Percentiles rank a stretch among this genome's conserved stretches.
phyloP scores from a whole-genome alignment of 37 sponge, comb jelly and placozoan species.

The Oscarella lobularis region DNA sequence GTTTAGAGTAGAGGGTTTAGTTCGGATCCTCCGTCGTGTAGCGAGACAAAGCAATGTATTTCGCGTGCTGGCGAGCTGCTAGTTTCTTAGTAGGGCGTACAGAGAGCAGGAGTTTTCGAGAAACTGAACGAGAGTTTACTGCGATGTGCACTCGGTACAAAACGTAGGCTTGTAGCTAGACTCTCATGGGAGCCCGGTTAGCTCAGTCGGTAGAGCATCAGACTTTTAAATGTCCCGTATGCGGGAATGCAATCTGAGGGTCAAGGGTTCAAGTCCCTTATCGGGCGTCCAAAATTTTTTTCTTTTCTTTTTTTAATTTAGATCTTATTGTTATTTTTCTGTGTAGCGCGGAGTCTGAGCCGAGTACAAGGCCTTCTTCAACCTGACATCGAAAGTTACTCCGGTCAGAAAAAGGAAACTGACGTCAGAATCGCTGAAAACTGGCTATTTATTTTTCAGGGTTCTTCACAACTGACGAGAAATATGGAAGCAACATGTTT shows the following conservation, averaged over 20 bases:
- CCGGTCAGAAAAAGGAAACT: neutral
- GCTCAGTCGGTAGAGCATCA: constrained; percentile 93
- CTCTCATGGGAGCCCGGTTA: constrained; percentile 34
- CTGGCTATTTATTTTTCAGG: constrained; percentile 16
- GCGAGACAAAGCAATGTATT: too few species aligned
- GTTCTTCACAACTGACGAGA: constrained; percentile 61
- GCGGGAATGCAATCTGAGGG: constrained; percentile 43
- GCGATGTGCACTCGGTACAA: neutral
- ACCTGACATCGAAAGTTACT: too few species aligned
- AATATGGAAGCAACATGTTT: constrained; percentile 58
- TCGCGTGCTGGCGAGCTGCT: too few species aligned
- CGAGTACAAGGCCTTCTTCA: too few species aligned
- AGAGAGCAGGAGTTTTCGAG: too few species aligned
- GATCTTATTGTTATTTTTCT: constrained; percentile 1
- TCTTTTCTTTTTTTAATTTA: constrained; percentile 12
- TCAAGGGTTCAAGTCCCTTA: constrained; percentile 82
- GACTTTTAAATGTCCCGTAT: constrained; percentile 41
- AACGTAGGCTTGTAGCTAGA: neutral
- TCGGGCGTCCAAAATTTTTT: constrained; percentile 38
- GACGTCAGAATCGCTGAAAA: neutral
- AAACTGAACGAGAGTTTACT: too few species aligned
- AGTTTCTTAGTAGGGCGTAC: too few species aligned
- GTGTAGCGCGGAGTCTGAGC: too few species aligned
- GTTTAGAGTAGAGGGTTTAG: constrained; percentile 1
- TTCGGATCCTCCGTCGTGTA: neutral